These are phyloP conservation scores for Kryptopterus vitreolus DNA, from an alignment of 2,797 vertebrate species.

Conservation along the genomic window DNA sequence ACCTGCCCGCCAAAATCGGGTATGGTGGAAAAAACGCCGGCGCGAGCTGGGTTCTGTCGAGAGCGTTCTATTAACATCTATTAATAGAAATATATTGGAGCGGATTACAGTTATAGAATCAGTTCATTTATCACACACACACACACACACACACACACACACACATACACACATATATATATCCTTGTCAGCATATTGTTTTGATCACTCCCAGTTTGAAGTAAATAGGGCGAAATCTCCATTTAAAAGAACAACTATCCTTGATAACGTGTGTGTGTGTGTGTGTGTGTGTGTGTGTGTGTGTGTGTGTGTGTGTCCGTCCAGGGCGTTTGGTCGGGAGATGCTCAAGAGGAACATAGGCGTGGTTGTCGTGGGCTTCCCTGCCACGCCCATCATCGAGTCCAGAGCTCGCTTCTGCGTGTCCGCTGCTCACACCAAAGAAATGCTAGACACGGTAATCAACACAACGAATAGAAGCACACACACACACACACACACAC, in stretches of 20 bases:
- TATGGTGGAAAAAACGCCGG: too few relatives aligned
- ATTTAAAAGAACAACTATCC: neutral
- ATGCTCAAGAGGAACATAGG: slow-evolving; percentile 84
- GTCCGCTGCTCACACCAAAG: slow-evolving; percentile 85
- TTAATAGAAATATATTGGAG: too few relatives aligned
- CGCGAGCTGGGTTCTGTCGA: neutral
- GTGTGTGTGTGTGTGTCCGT: slow-evolving; percentile 23
- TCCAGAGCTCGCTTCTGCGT: slow-evolving; percentile 87
- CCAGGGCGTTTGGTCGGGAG: slow-evolving; percentile 82
- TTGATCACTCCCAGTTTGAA: neutral
- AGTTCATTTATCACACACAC: neutral
- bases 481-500: neutral
- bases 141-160: too few relatives aligned
- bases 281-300: neutral
- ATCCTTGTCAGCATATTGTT: too few relatives aligned
- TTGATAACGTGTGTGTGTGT: neutral
- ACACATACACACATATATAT: too few relatives aligned
- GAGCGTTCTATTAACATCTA: neutral
- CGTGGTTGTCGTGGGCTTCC: slow-evolving; percentile 85
- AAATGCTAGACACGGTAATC: slow-evolving; percentile 83
- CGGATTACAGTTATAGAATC: neutral
- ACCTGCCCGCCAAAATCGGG: slow-evolving; percentile 89
- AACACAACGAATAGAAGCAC: neutral
- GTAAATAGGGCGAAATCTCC: neutral
- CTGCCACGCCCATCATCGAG: slow-evolving; percentile 85